These are phyloP conservation scores for Rhinolophus sinicus DNA, from an alignment of 2,113 vertebrate species.

Conservation along the genomic window DNA sequence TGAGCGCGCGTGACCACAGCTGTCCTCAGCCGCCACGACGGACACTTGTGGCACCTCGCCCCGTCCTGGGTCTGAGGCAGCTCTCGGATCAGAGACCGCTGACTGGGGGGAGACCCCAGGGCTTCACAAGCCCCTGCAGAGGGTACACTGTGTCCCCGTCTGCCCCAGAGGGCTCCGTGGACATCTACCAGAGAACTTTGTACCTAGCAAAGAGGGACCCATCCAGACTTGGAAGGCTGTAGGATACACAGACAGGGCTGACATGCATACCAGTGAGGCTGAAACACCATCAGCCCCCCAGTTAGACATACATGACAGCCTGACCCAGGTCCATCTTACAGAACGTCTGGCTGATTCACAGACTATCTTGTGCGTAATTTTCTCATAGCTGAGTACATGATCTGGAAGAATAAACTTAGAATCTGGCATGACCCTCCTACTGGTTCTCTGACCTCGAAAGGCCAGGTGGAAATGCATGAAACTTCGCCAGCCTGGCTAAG, in stretches of 20 bases:
- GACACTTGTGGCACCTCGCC: not conserved
- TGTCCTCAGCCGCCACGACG: rapidly evolving
- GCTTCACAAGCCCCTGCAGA: not conserved
- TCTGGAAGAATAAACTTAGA: not conserved
- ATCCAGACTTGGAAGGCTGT: not conserved
- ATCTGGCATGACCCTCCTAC: not conserved
- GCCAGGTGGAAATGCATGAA: not conserved
- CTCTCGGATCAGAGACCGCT: not conserved
- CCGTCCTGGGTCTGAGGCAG: too few relatives aligned
- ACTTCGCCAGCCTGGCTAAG: not conserved
- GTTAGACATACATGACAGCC: not conserved
- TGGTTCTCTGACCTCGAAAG: not conserved
- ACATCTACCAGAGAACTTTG: not conserved
- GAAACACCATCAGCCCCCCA: not conserved
- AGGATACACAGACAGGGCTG: not conserved
- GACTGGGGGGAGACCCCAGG: too few relatives aligned
- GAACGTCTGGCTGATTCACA: rapidly evolving
- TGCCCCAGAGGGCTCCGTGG: not conserved
- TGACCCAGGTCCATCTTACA: too few relatives aligned
- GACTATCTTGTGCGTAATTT: not conserved
- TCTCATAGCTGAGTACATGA: rapidly evolving
- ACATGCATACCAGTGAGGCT: not conserved
- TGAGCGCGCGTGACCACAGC: not conserved
- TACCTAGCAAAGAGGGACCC: not conserved
- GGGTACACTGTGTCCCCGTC: rapidly evolving